Conservation (phyloP, 2,113 vertebrate species). For the Dicrurus megarhynchus region DNA sequence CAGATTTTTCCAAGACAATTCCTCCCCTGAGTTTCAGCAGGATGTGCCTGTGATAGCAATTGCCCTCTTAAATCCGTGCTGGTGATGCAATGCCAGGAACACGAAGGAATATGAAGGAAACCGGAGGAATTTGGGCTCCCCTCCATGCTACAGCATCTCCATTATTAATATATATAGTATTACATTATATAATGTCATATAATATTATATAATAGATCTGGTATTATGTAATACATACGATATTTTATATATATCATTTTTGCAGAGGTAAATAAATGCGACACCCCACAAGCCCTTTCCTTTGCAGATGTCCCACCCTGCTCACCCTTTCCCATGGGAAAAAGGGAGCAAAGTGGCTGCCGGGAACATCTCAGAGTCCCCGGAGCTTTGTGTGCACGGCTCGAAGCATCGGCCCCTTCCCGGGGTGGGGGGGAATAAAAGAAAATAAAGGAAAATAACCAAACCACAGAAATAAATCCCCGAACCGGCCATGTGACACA, state of each 20-base stretch:
- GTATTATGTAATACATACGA: neutral
- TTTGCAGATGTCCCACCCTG: neutral
- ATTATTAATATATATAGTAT: neutral
- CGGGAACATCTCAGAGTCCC: neutral
- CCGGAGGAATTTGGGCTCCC: neutral
- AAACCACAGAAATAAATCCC: neutral
- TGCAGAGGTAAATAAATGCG: fast-evolving
- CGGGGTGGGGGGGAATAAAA: neutral
- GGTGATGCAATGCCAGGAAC: fast-evolving
- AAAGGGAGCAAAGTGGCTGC: neutral
- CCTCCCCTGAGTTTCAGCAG: neutral
- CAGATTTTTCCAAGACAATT: neutral
- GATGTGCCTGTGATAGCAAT: neutral
- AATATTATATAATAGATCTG: neutral
- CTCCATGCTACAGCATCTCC: neutral
- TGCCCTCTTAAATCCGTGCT: neutral
- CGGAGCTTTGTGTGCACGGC: fast-evolving
- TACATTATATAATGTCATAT: neutral
- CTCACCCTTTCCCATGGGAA: neutral
- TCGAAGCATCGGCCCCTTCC: neutral
- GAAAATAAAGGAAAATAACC: neutral
- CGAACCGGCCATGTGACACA: neutral
- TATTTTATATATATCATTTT: neutral
- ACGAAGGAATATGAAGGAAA: neutral
- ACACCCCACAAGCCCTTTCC: fast-evolving